Evolutionary conservation across 1,140 invertebrate genomes (phyloP), one percentile per base, ranked within the genome.

Genomic region (Bombus vancouverensis): DNA sequence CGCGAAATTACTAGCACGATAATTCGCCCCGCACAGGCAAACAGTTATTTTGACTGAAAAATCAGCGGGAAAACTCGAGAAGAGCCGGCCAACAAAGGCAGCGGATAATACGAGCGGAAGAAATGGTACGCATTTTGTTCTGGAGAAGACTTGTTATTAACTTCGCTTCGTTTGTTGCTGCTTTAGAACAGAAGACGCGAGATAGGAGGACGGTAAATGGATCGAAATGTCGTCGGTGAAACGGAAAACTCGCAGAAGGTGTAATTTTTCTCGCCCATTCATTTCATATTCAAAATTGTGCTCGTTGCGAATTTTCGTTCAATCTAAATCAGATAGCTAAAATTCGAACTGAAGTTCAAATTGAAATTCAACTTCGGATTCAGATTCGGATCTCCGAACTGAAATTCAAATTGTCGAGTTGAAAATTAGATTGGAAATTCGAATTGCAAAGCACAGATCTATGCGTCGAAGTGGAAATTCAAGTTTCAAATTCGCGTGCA

Each of bases 1-100:
- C 79, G 28, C 12, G 79, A 71, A 81, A 72, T 81, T 72, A 81
- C 44, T n/a, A 42, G 34, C 34, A 42, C 47, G 34, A 22, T 81
- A 72, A 72, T 57, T 81, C 68, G 22, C 5, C 13, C 22, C 10
- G 22, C 32, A 5, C 28, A 13, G 28, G 1, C 3, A n/a, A n/a
- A 13, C 15, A 12, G 37, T 53, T 72, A 22, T 62, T 59, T 37
- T 3, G 28, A 77, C 34, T 59, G 57, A 65, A 65, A 77, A 62
- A 39, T 59, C 37, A 8, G 37, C 37, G 44, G 34, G 22, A 8
- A 53, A 18, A 22, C 18, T 6, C 5, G 8, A 34, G 18, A 62
- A 25, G 13, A 12, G 2, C 70, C 12, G 25, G 3, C 10, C 42
- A 18, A 53, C 44, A 53, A 53, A 74, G n/a, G 32, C 1, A 1